Base-by-base conservation (phyloP, 2,797 vertebrate species). In the Bovichtus diacanthus region DNA sequence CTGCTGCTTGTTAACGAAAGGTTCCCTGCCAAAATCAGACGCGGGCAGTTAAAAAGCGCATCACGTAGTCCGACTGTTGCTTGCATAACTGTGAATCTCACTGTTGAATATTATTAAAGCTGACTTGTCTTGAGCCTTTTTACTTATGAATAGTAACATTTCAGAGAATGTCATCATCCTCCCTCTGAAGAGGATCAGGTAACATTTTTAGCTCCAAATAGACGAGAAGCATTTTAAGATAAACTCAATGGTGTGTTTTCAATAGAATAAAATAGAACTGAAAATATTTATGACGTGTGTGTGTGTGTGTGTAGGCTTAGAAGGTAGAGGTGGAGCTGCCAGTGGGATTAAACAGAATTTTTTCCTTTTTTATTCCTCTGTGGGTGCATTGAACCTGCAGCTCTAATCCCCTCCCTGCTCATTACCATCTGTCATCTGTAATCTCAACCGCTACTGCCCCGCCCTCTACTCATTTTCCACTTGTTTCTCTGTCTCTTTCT, bases 121-220 rank as follows among this genome's bases (percentile, higher is more conserved):
- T 36, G 68, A 83, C 69, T 76, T 59, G 61, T 83, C 78, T 73
- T 25, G 44, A 86, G 77, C 65, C 65, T 82, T 77, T 74, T 87
- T 62, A 68, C 67, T 88, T 68, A 87, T 85, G 82, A 87, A 87
- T 80, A 75, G 75, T 61, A 75, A 53, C 53, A 82, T 93, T 93
- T 88, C 92, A 81, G 53, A 15, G 68, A 72, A 81, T 93, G 89
- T 90, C 90, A 84, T 93, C 90, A 92, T 87, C 84, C 60, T 82
- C 80, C 36, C 10, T 29, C 39, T 74, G 80, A 82, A 62, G 60
- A 34, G 31, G 31, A 70, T 29, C 71, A 78, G 82, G 84, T 84
- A 79, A 62, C n/a, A 9, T 62, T 60, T 81, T 68, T 47, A 51
- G 16, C 59, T 36, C 18, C 34, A 6, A 54, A 76, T 61, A 58